phyloP scores from a whole-genome alignment of 23 tunicate genomes.

The Clavelina lepadiformis region DNA sequence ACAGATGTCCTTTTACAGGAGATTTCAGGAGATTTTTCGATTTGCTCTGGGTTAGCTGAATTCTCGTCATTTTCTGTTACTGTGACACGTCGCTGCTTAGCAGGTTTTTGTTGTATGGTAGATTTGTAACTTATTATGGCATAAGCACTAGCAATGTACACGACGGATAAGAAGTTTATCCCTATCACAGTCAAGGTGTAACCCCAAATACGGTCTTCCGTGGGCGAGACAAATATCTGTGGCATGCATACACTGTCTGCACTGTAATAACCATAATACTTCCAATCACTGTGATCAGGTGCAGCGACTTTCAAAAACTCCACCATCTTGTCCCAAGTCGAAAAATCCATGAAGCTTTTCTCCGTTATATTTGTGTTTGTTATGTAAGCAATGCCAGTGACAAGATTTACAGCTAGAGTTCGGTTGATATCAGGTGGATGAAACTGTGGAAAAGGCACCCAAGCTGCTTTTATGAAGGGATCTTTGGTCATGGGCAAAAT shows the following conservation, averaged over 20 bases:
- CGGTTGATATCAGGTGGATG: conserved; percentile 61
- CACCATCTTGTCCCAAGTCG: conserved; percentile 43
- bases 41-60: too few relatives aligned
- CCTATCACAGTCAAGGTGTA: conserved; percentile 36
- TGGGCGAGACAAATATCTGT: conserved; percentile 42
- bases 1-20: too few relatives aligned
- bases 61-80: too few relatives aligned
- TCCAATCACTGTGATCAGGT: conserved; percentile 55
- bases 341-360: too few relatives aligned
- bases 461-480: conserved; percentile 39
- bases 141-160: conserved; percentile 61
- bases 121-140: conserved; percentile 37
- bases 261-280: conserved; percentile 78
- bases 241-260: conserved; percentile 89
- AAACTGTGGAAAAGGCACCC: conserved; percentile 76
- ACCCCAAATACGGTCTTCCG: conserved; percentile 48
- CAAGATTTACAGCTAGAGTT: conserved; percentile 37
- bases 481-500: conserved; percentile 31
- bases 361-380: conserved; percentile 11
- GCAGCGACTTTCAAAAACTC: conserved; percentile 7
- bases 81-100: too few relatives aligned
- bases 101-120: neutral
- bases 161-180: conserved; percentile 43
- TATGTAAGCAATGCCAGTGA: conserved; percentile 31
- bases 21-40: too few relatives aligned